Percentiles rank a stretch among this genome's conserved stretches.
Conservation (phyloP, 2,113 vertebrate species). For the Trichomycterus rosablanca region DNA sequence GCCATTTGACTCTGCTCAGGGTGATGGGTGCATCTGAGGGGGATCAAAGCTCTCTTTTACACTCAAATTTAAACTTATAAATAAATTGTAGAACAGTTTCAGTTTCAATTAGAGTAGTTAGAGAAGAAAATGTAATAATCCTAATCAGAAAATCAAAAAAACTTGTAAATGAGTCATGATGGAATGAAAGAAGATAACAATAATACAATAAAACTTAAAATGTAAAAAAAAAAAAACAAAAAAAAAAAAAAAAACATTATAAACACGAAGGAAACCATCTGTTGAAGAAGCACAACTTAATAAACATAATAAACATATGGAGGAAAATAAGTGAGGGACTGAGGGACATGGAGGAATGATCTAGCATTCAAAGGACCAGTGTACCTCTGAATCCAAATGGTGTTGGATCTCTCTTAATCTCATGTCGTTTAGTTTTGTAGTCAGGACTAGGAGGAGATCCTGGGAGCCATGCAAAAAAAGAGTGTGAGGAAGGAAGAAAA, state of each 20-base stretch:
- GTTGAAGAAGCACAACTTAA: not conserved
- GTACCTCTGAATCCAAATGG: constrained; percentile 93
- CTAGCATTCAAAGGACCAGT: constrained; percentile 8
- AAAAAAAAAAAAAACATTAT: not conserved
- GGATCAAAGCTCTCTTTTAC: constrained; percentile 57
- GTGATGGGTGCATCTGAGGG: constrained; percentile 64
- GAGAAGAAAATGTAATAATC: not conserved
- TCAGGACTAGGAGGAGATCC: constrained; percentile 89
- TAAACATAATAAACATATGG: not conserved
- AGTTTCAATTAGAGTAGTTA: not conserved
- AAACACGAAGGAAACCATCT: not conserved
- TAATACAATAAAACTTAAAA: not conserved
- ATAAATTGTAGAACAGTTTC: not conserved
- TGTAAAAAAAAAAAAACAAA: not conserved
- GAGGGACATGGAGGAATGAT: constrained; percentile 4
- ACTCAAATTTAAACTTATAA: not conserved
- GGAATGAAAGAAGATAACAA: not conserved
- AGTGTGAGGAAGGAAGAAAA: constrained; percentile 46
- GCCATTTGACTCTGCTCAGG: constrained; percentile 68
- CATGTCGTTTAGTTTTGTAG: constrained; percentile 90
- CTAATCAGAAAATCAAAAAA: not conserved
- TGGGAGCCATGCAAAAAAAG: constrained; percentile 58
- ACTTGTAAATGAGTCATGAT: not conserved
- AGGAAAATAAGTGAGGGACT: not conserved
- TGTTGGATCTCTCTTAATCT: constrained; percentile 94